Base-by-base conservation (phyloP, 1,140 invertebrate genomes). In the Leptonema lineaticorne region DNA sequence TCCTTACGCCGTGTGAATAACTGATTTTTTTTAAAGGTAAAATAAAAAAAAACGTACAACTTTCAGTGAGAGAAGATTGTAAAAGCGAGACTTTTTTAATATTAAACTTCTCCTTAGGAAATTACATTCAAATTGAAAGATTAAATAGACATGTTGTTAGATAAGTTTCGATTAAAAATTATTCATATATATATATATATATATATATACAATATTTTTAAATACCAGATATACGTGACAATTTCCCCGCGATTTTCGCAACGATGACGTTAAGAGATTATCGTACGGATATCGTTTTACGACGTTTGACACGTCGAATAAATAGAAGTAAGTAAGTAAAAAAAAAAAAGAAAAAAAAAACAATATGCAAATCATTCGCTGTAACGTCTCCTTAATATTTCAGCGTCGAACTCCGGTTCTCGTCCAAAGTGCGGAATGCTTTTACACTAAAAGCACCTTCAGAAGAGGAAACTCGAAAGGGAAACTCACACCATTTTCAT, bases 391-490 rank as follows among this genome's bases (percentile, higher is more conserved):
- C 69, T 65, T 71, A 71, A 71, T 71, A 71, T 71, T 71, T 71
- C 66, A 71, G 66, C 53, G 64, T 50, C 67, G 67, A 68, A 3
- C 48, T 57, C 60, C 50, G 67, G 46, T 20, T 20, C 11, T n/a
- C 46, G 46, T 48, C 50, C 20, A 53, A 68, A 68, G 63, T 71
- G 62, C 63, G 66, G 59, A 71, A 71, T 71, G 69, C 69, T 71
- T 71, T 71, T 64, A 71, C 46, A 68, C 69, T 71, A 71, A 71
- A 71, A 71, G 69, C 69, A n/a, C n/a, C n/a, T n/a, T 24, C 62
- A 27, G 16, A 29, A 16, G 46, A 63, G 59, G 29, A 63, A 63
- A 33, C 57, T 29, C 30, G 20, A 59, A 24, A 9, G 27, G 30
- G n/a, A n/a, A n/a, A n/a, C n/a, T 14, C 33, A 28, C 66, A 53